These are phyloP conservation scores for Tarsius wallacei DNA, from an alignment of 2,797 vertebrate genomes.

Conservation along the genomic window DNA sequence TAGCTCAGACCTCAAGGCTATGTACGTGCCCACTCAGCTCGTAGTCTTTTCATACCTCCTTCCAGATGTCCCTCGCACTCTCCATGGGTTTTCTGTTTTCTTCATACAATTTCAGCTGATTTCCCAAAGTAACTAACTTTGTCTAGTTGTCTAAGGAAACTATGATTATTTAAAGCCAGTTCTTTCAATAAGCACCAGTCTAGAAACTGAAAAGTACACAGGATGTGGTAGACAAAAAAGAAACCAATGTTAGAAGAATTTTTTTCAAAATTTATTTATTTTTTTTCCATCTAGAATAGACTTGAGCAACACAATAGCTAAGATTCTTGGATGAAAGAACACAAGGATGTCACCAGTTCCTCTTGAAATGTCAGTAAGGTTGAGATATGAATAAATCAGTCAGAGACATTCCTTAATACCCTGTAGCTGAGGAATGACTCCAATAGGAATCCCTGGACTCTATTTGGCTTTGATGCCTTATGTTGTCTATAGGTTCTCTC, in stretches of 20 bases:
- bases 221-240: not conserved
- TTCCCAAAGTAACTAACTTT: not conserved
- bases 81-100: not conserved
- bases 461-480: not conserved
- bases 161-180: conserved; percentile 11
- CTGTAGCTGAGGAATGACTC: not conserved
- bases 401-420: not conserved
- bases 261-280: conserved; percentile 15
- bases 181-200: not conserved
- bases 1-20: not conserved
- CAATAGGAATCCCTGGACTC: not conserved
- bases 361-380: not conserved
- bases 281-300: not conserved
- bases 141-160: conserved; percentile 7
- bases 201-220: not conserved
- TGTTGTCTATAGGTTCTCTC: not conserved
- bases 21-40: not conserved
- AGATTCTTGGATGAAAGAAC: conserved; percentile 41
- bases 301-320: not conserved
- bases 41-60: not conserved
- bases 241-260: not conserved
- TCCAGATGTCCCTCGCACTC: not conserved
- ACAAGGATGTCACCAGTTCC: not conserved
- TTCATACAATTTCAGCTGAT: not conserved
- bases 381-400: not conserved